Evolutionary conservation across 2,113 vertebrate species (phyloP).

Genomic region (Pteronura brasiliensis): DNA sequence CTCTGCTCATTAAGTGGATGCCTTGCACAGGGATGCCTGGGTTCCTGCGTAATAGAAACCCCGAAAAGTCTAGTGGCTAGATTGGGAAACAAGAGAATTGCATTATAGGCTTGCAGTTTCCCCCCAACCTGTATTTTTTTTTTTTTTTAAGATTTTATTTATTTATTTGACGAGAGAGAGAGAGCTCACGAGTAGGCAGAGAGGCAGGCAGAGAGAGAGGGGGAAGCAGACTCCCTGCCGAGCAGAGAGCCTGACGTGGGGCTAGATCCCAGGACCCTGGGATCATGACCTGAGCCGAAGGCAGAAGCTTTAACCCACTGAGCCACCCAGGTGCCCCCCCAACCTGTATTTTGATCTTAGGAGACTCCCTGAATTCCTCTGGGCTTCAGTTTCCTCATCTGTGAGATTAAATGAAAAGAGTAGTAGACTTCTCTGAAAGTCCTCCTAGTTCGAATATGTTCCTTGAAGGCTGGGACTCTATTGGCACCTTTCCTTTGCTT

Average conservation of each 20-base stretch:
- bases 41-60: conserved; percentile 1
- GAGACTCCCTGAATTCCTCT: not conserved
- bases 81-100: not conserved
- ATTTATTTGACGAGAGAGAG: too few species aligned
- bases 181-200: too few species aligned
- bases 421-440: not conserved
- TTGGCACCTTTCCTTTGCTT: not conserved
- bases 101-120: not conserved
- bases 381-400: not conserved
- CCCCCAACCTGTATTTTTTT: not conserved
- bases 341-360: not conserved
- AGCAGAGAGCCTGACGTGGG: too few species aligned
- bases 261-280: too few species aligned
- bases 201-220: too few species aligned
- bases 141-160: not conserved
- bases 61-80: not conserved
- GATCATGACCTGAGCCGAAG: too few species aligned
- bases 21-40: not conserved
- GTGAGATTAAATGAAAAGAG: not conserved
- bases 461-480: not conserved
- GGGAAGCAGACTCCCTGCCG: too few species aligned
- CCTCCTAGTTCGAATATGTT: not conserved
- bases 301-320: too few species aligned
- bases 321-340: not conserved
- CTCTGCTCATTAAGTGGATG: not conserved